Percentiles rank a stretch among this genome's conserved stretches.
These are phyloP conservation scores for Margaritifera margaritifera DNA, from an alignment of 2,888 invertebrate species.

Conservation along the genomic window DNA sequence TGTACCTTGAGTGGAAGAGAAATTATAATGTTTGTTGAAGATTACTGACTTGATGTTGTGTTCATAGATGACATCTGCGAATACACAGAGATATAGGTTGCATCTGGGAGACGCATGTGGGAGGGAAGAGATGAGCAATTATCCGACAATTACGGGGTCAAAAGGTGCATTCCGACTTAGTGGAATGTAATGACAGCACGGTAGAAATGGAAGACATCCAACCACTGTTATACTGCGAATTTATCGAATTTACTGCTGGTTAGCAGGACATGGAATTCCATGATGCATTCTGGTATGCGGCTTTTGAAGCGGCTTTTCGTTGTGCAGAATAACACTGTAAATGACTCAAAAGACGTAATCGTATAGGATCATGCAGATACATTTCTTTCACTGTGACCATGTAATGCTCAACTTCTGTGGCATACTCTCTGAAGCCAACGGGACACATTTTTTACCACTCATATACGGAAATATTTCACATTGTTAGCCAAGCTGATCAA, in stretches of 20 bases:
- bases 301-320: slow-evolving; percentile 65
- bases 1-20: too few relatives aligned
- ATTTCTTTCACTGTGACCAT: slow-evolving; percentile 95
- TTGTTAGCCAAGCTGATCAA: too few relatives aligned
- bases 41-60: too few relatives aligned
- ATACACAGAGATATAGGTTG: too few relatives aligned
- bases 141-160: too few relatives aligned
- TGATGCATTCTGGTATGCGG: slow-evolving; percentile 53
- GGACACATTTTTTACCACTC: too few relatives aligned
- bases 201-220: slow-evolving; percentile 49
- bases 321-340: slow-evolving; percentile 90
- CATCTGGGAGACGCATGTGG: too few relatives aligned
- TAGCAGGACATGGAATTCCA: slow-evolving; percentile 40
- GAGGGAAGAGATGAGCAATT: too few relatives aligned
- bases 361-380: slow-evolving; percentile 94
- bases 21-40: too few relatives aligned
- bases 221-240: slow-evolving; percentile 40
- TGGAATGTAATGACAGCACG: slow-evolving; percentile 45
- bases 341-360: slow-evolving; percentile 92
- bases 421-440: slow-evolving; percentile 95
- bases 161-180: slow-evolving; percentile 39
- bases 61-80: too few relatives aligned
- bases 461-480: too few relatives aligned
- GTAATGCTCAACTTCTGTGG: slow-evolving; percentile 94
- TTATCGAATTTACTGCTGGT: slow-evolving; percentile 41